These are phyloP conservation scores for Podargus strigoides DNA, from an alignment of 2,797 vertebrate genomes.

Conservation along the genomic window DNA sequence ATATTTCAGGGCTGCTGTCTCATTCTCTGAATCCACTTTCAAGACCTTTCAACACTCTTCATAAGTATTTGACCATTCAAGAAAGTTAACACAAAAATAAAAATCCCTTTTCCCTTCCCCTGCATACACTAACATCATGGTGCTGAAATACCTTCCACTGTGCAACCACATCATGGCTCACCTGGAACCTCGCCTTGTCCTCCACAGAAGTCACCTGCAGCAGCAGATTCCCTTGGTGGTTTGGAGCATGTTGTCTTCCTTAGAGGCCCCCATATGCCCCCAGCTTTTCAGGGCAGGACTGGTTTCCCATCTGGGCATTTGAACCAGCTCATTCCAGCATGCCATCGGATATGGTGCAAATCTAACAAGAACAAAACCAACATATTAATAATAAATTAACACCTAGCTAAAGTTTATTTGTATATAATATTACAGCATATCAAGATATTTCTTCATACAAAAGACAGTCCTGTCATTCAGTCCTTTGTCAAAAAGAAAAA, in stretches of 20 bases:
- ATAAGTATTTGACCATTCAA: neutral
- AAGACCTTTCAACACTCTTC: neutral
- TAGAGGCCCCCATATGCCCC: neutral
- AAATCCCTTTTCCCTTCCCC: neutral
- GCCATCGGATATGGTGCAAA: neutral
- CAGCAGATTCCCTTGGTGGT: neutral
- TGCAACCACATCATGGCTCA: neutral
- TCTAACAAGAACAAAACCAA: neutral
- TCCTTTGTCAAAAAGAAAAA: neutral
- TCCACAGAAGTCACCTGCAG: neutral
- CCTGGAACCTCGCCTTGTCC: neutral
- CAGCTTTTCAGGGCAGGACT: neutral
- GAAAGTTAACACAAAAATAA: neutral
- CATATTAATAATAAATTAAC: neutral
- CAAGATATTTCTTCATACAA: neutral
- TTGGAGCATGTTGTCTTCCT: neutral
- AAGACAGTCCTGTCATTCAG: neutral
- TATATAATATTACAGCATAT: neutral
- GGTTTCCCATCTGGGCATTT: neutral
- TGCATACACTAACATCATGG: accelerated
- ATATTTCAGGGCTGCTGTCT: neutral
- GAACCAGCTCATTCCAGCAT: neutral
- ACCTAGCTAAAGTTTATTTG: neutral
- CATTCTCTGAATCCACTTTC: neutral
- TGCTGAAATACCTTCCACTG: neutral